Base-by-base conservation (phyloP, 2,888 invertebrate species). In the Neoitamus cyanurus region DNA sequence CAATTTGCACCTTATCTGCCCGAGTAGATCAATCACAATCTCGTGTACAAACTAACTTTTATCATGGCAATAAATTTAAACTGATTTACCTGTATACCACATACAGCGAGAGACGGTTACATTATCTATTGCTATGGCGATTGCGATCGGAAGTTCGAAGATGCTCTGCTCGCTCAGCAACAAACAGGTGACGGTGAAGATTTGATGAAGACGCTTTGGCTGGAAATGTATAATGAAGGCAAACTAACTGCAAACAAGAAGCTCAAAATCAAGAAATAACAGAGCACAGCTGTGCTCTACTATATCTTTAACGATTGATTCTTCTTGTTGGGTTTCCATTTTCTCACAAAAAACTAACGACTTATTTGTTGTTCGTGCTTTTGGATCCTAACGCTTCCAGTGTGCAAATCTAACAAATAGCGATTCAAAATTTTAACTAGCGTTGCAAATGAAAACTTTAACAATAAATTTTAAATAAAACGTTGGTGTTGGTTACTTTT, bases 201-300 rank as follows among this genome's bases (percentile, higher is more conserved):
- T 88, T 90, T 91, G 89, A 91, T 91, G 91, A 91, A 91, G 88
- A 90, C 91, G 89, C 90, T 91, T 89, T 91, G 91, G 91, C 90
- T 91, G 89, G 90, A 91, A 88, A 90, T 91, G 88, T 91, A 91
- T 89, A 91, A 90, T 85, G 91, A 91, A 87, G 85, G 86, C 58
- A 80, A 68, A 58, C n/a, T 80, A 80, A 58, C 68, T 15, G 15
- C 80, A 46, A 30, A 20, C 25, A 77, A 37, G 37, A 77, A 77
- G 42, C 36, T 28, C 28, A 77, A 77, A 20, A 42, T 42, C 28
- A 77, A 77, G 36, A 77, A 77, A 77, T 77, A 30, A 46, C 77
- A 13, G 13, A 1, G 9, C 9, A 20, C 25, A 15, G 13, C 4
- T 68, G 68, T 68, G 20, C 68, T 20, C 25, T 4, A 68, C 15